Base-by-base conservation (phyloP, 1,140 invertebrate genomes). In the Asobara japonica region DNA sequence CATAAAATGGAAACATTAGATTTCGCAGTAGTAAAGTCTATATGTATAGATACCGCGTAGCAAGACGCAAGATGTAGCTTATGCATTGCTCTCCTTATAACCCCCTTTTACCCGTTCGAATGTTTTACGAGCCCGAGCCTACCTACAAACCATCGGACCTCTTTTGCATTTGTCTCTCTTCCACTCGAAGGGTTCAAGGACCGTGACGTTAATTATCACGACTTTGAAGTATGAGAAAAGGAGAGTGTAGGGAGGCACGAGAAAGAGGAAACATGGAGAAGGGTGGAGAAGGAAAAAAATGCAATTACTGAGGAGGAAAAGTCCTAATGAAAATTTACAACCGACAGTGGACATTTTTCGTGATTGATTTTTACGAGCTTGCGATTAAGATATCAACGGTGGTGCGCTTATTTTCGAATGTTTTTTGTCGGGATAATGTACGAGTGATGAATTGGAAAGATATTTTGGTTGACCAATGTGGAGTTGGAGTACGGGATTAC, bases 171-270 rank as follows among this genome's bases (percentile, higher is more conserved):
- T 4, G 22, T 27, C 41, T 45, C 30, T 25, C 31, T 25, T 25
- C 36, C 27, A 13, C 3, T 16, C 31, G 25, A 72, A 72, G 45
- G 62, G 64, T 72, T 72, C 70, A 72, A 48, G 22, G 62, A 72
- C 70, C 70, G 70, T 66, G 29, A 72, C 70, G 62, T 72, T 72
- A 72, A 72, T 72, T 72, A 72, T 66, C 48, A 45, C 29, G 64
- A 72, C 70, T 72, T 72, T 72, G 48, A 72, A 60, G 70, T 72
- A 72, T 72, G 70, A 72, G 70, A 72, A 72, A 72, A 72, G 45
- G 65, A 66, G 27, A 22, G 20, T 41, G 36, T 29, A n/a, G 36
- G 20, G 16, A 45, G 20, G 13, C 41, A 5, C 0, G 29, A 60
- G 27, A 48, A 48, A 36, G n/a, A 30, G 18, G 27, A 60, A 25